phyloP scores from a whole-genome alignment of 2,113 vertebrate species.

The Leucopternis melanops region DNA sequence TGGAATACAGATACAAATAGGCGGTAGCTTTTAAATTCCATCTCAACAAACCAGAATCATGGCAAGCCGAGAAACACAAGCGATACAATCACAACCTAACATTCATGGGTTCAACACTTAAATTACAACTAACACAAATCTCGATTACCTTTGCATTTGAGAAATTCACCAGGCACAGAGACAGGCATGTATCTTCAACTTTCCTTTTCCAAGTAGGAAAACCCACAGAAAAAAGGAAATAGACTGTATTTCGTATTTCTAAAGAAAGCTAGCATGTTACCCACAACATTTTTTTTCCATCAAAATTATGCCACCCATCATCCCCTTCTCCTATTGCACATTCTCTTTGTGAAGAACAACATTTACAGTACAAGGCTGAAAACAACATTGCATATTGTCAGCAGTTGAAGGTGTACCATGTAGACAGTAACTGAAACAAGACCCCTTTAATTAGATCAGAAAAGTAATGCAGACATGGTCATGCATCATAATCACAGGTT shows the following conservation, averaged over 20 bases:
- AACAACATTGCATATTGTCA: slow-evolving; percentile 60
- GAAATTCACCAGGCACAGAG: slow-evolving; percentile 50
- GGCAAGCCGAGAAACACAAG: neutral
- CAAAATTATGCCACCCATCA: neutral
- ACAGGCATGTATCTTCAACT: slow-evolving; percentile 36
- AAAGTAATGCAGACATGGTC: neutral
- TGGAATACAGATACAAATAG: slow-evolving; percentile 46
- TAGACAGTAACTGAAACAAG: slow-evolving; percentile 60
- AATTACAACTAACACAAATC: neutral
- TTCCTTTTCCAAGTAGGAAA: slow-evolving; percentile 17
- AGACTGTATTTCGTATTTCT: neutral
- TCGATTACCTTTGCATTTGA: slow-evolving; percentile 28
- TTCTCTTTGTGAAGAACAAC: slow-evolving; percentile 50
- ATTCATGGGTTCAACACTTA: neutral
- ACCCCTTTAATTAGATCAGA: neutral
- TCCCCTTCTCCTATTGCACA: slow-evolving; percentile 51
- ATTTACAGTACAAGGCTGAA: slow-evolving; percentile 63
- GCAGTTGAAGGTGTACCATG: slow-evolving; percentile 52
- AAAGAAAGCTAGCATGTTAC: neutral
- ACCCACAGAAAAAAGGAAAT: neutral
- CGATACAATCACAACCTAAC: neutral
- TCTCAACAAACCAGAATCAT: neutral
- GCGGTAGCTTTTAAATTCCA: slow-evolving; percentile 23
- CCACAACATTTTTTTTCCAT: neutral
- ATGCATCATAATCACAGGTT: neutral